Base-by-base conservation (phyloP, 2,888 invertebrate genomes). In the Thelaira solivaga region DNA sequence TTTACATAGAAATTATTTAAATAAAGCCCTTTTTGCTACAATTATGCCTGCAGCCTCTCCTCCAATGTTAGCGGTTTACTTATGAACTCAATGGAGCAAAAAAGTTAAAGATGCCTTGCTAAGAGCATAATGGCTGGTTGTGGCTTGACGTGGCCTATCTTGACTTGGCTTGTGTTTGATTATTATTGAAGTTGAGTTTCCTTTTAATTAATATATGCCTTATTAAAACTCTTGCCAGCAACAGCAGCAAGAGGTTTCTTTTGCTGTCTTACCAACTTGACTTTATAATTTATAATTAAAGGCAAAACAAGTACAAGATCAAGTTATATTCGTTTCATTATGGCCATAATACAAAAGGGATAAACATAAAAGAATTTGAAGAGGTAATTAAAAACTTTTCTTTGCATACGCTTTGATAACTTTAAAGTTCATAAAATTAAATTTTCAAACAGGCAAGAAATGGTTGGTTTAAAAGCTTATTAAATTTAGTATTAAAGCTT, bases 161-260 rank as follows among this genome's bases (percentile, higher is more conserved):
- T 61, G 49, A 13, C 6, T 39, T 31, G 73, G 59, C 22, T 53
- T 31, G 8, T 18, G 24, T 67, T 65, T 65, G 71, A 65, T 75
- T 61, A 49, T 61, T 55, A 57, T 26, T 68, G 51, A 18, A 68
- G 67, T 65, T 55, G 64, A 74, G 65, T 69, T 76, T 80, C 76
- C 75, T 80, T 79, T 80, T 81, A 81, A 81, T 81, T 81, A 81
- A 80, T 80, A 77, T 76, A 80, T 80, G 73, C 79, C 75, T 73
- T 68, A 57, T 73, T 73, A 76, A 76, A 68, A 64, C 53, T 62
- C 53, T 53, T 20, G 62, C 41, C 77, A 57, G 55, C 36, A 51
- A 57, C 43, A 73, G 49, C 57, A 29, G 36, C 1, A n/a, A 36
- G 13, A 13, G 1, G 39, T 22, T 41, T 29, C 31, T 39, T 45